Evolutionary conservation across 2,888 invertebrate species (phyloP), one percentile per base, ranked within the genome.

Genomic region (Netelia inedita): DNA sequence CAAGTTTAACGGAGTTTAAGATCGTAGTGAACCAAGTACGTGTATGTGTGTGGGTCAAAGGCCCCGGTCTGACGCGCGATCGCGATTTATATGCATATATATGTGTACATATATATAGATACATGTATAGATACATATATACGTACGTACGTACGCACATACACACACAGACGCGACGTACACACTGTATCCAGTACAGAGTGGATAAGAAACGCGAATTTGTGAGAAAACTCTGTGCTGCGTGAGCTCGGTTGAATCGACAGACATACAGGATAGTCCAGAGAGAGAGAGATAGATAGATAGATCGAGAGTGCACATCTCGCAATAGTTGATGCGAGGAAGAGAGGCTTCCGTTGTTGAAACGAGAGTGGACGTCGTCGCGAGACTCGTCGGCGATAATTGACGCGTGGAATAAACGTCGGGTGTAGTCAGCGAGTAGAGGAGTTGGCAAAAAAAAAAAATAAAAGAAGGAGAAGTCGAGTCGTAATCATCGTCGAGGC

Each of bases 11-110:
- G 10, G 11, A 46, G 46, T 46, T 46, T 46, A 14, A 46, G 46
- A 46, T 21, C 41, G 71, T 43, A 55, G 43, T 35, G 55, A 55
- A 79, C 21, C 21, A 50, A 63, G 23, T 50, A 63, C 65, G 66
- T 73, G 82, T 59, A 19, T 66, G 68, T 23, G 50, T 75, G 71
- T 85, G 79, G 85, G 79, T 82, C 85, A 85, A 85, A 85, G 82
- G 85, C 78, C 82, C 63, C 83, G 81, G 76, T 76, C 85, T 75
- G 82, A 79, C 83, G 78, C 81, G 83, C 85, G 66, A 82, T 85
- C 71, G 71, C 82, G 65, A 75, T 61, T 83, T 79, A 8, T 28
- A 35, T 63, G 16, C 35, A 10, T 21, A 66, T 50, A 68, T 68
- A 68, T 50, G 41, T 68, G 21, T 68, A 46, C 23, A 59, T 11